Percentiles rank a stretch among this genome's conserved stretches.
Evolutionary conservation across 2,113 vertebrate genomes (phyloP).

Genomic region (Aptenodytes patagonicus): DNA sequence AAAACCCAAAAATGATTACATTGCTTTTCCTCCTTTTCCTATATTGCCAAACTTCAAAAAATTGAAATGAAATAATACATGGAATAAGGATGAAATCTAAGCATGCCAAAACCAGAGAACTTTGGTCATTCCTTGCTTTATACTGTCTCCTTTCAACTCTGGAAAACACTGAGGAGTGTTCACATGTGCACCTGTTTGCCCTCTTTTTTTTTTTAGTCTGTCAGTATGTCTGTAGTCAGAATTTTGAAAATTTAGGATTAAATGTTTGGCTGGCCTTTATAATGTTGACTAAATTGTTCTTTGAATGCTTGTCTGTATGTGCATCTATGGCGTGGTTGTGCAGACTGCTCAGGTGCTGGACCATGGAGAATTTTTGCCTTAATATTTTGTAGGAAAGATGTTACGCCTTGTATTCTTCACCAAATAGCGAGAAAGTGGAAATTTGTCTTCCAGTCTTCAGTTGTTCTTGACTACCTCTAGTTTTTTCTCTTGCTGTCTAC

Average conservation of each 20-base stretch:
- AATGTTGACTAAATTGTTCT: not conserved
- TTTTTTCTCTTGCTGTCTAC: not conserved
- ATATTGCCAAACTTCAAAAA: not conserved
- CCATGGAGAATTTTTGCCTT: not conserved
- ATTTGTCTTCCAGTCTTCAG: not conserved
- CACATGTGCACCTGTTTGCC: not conserved
- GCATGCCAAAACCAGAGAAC: not conserved
- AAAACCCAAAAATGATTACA: accelerated
- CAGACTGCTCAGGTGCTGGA: not conserved
- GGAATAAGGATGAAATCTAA: not conserved
- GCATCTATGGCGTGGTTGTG: not conserved
- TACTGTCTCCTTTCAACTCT: not conserved
- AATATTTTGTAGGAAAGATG: not conserved
- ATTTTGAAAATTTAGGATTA: not conserved
- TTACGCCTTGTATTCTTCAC: not conserved
- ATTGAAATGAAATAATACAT: not conserved
- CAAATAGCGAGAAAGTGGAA: not conserved
- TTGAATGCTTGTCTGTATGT: not conserved
- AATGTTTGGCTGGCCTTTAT: not conserved
- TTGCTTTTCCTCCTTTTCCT: not conserved
- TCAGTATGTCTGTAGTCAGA: not conserved
- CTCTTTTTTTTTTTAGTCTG: not conserved
- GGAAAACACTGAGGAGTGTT: not conserved
- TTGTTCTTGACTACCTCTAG: not conserved
- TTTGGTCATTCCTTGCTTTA: not conserved